A percentile compares a stretch with the other conserved stretches of the same genome.
Evolutionary conservation across 2,888 invertebrate genomes (phyloP).

Genomic region (Melanchra persicariae): DNA sequence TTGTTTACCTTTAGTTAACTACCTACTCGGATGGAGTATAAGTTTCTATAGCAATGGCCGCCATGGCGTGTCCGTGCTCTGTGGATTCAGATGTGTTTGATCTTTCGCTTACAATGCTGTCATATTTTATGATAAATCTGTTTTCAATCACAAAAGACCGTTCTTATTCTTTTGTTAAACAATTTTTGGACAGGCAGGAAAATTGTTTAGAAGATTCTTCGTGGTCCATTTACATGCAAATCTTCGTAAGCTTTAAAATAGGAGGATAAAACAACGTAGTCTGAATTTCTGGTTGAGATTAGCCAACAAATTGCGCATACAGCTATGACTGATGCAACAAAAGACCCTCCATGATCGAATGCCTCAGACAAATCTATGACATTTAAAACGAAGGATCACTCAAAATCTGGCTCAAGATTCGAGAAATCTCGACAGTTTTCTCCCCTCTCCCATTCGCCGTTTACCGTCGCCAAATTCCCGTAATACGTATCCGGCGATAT

Average conservation of each 20-base stretch:
- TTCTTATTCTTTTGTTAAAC: conserved; percentile 33
- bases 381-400: conserved; percentile 20
- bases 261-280: background rate
- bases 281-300: background rate
- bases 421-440: conserved; percentile 35
- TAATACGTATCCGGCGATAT: conserved; percentile 73
- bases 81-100: conserved; percentile 49
- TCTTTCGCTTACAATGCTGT: conserved; percentile 45
- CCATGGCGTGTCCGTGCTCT: too few relatives aligned
- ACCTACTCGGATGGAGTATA: too few relatives aligned
- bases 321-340: conserved; percentile 24
- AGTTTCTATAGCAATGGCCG: too few relatives aligned
- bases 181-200: conserved; percentile 21
- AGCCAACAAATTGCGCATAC: background rate
- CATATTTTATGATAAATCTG: conserved; percentile 42
- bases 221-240: conserved; percentile 32
- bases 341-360: conserved; percentile 11
- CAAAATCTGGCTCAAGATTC: conserved; percentile 16
- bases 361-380: conserved; percentile 8
- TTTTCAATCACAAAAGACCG: conserved; percentile 47
- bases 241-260: conserved; percentile 15
- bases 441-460: conserved; percentile 32
- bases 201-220: background rate
- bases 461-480: conserved; percentile 49
- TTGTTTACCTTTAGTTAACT: too few relatives aligned